Base-by-base conservation (phyloP, 2,797 vertebrate species). In the Danio kyathit region DNA sequence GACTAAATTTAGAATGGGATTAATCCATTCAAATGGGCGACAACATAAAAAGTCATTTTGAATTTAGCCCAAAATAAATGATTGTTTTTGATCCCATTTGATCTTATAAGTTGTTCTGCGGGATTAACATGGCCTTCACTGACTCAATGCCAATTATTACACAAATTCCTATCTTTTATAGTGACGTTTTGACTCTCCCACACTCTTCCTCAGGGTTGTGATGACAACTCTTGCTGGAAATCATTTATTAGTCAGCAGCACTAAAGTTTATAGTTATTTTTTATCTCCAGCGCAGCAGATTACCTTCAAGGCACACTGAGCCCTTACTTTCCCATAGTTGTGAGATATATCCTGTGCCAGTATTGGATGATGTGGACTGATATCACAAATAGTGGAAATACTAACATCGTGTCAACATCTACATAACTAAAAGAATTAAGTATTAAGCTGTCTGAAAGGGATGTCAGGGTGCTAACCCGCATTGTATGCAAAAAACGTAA, bases 211-310 rank as follows among this genome's bases (percentile, higher is more conserved):
- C 29, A 48, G 43, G 51, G 56, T 49, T 79, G 16, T 49, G 49
- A 29, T 75, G 49, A 76, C 74, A 76, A 61, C 57, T 17, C 43
- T 5, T 63, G 46, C 59, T 67, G 51, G 19, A 77, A 57, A 77
- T 38, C 41, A 77, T 48, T 48, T 38, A 46, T 61, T 56, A 75
- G 3, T 51, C 29, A 29, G 29, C 57, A 13, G 14, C 52, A 29
- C 64, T 57, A 17, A 57, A 67, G 51, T 56, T 76, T 76, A n/a
- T 43, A 65, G 60, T 16, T 11, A 7, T 54, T 17, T 54, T 65
- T 65, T 6, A 29, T 76, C 9, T 44, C 14, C 1, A 6, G 38
- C 10, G 19, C 40, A 38, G 1, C 44, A 38, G 57, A 43, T 43
- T 76, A 16, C 60, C 17, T 51, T 51, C 13, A 49, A 49, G 38